These are phyloP conservation scores for Muntiacus reevesi DNA, from an alignment of 2,113 vertebrate genomes.

Conservation along the genomic window DNA sequence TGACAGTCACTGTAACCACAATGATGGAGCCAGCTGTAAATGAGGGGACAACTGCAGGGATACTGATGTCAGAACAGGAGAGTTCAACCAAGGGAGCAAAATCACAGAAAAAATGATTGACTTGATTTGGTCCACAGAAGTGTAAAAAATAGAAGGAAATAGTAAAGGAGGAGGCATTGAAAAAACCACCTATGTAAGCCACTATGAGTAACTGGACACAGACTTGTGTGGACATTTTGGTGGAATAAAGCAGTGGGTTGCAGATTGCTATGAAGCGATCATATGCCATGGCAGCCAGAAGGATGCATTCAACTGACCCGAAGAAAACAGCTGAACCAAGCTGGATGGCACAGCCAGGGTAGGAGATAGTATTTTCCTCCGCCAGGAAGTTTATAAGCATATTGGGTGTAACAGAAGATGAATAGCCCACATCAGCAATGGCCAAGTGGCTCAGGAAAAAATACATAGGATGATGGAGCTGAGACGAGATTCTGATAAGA, in stretches of 20 bases:
- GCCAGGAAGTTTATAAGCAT: slow-evolving; percentile 37
- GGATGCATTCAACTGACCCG: slow-evolving; percentile 19
- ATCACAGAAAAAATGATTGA: neutral
- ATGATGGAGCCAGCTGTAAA: neutral
- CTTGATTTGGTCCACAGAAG: slow-evolving; percentile 55
- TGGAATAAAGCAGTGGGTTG: neutral
- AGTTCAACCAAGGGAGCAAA: neutral
- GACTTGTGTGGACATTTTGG: slow-evolving; percentile 19
- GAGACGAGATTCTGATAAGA: neutral
- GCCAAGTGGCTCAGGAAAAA: neutral
- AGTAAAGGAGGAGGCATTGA: neutral
- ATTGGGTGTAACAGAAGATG: slow-evolving; percentile 48
- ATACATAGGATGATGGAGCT: neutral
- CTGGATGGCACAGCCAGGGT: neutral
- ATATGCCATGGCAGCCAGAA: slow-evolving; percentile 55
- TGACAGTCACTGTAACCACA: neutral
- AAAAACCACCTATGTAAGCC: neutral
- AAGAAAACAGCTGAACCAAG: slow-evolving; percentile 11
- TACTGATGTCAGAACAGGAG: neutral
- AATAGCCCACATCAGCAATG: neutral
- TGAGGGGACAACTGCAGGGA: neutral
- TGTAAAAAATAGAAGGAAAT: neutral
- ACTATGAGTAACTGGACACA: neutral
- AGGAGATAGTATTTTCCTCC: neutral
- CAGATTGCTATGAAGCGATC: neutral